Evolutionary conservation across 2,113 vertebrate genomes (phyloP), one percentile per base, ranked within the genome.

Genomic region (Ictalurus furcatus): DNA sequence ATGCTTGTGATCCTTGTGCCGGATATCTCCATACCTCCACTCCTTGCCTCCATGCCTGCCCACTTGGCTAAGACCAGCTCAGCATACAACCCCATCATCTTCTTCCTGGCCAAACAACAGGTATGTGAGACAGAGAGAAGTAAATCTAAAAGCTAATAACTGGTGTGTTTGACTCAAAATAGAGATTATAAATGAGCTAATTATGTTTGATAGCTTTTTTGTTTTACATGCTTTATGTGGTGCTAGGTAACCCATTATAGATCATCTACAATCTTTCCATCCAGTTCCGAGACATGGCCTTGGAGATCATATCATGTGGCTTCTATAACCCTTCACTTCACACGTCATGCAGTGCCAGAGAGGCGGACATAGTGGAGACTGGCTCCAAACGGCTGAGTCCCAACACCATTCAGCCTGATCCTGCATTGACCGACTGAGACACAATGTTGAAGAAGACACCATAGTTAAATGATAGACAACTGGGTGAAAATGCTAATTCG

Each of bases 1-100:
- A 90, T 94, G 76, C 94, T 95, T 86, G 93, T 96, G 11, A 93
- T 96, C 12, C 56, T 95, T 84, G 87, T 94, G 89, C 95, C 95
- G 16, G 91, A 94, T 16, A 89, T 94, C 74, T 88, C 91, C 89
- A 96, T 96, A 91, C 92, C 94, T n/a, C 96, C 95, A 1, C 92
- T 96, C 48, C 61, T 95, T 4, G 95, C 95, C 83, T 95, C 95
- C 28, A 93, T 96, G 91, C 96, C 96, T 19, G 94, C 95, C 92
- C 96, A 96, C 91, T 96, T 97, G 69, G 94, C 95, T 63, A 96
- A 96, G 90, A 96, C 92, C 84, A 96, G 95, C 74, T 95, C 95
- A 0, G 91, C 95, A 61, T 96, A 96, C 81, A 97, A 96, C 87
- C 95, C 95, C 30, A 93, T 96, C 87, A 96, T 96, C 91, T 96